Conservation (phyloP, 2,113 vertebrate genomes). For the Ameiurus melas region DNA sequence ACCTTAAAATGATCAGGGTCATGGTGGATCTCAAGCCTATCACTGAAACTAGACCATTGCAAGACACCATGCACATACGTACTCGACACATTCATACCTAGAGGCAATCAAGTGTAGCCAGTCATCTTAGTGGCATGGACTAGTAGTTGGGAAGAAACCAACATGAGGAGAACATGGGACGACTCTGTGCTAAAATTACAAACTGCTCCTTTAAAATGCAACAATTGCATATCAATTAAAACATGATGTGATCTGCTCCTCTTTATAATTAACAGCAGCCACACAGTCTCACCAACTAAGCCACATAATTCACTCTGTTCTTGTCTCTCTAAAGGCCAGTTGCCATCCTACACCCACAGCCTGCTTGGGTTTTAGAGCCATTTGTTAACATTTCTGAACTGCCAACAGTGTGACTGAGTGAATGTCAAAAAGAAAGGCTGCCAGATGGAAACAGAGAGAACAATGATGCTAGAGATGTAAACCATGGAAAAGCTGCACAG, state of each 20-base stretch:
- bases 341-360: constrained; percentile 18
- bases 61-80: background rate
- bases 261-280: constrained; percentile 11
- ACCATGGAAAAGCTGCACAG: constrained; percentile 20
- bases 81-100: too few species aligned
- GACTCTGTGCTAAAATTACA: background rate
- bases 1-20: background rate
- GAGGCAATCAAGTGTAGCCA: background rate
- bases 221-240: background rate
- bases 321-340: constrained; percentile 11
- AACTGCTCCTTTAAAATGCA: background rate
- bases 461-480: constrained; percentile 29
- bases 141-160: background rate
- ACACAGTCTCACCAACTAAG: constrained; percentile 8
- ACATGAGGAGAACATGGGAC: background rate
- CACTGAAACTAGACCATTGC: background rate
- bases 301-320: constrained; percentile 13
- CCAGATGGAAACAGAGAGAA: constrained; percentile 36
- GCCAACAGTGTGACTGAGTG: constrained; percentile 36
- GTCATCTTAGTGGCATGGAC: background rate
- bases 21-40: background rate
- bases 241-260: background rate
- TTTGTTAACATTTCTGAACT: constrained; percentile 42
- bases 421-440: constrained; percentile 34
- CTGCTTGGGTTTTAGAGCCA: constrained; percentile 30